Base-by-base conservation (phyloP, 2,113 vertebrate species). In the Orientallactaga bullata region DNA sequence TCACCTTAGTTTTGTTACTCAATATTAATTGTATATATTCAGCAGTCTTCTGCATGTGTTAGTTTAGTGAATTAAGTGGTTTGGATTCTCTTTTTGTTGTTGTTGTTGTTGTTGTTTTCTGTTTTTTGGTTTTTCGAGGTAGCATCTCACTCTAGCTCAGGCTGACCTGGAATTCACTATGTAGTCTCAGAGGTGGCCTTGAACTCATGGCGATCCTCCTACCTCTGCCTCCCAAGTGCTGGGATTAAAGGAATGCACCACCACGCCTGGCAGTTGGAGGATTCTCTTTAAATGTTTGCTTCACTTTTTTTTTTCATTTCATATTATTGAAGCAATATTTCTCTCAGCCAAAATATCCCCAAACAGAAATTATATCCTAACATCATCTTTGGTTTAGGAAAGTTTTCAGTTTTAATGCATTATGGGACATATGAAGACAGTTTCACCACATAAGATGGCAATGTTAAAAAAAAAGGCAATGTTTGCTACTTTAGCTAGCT, bases 271-370 rank as follows among this genome's bases (percentile, higher is more conserved):
- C n/a, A n/a, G n/a, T n/a, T n/a, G n/a, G n/a, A n/a, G 30, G 26
- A 5, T 32, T 80, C 32, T 68, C 42, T 88, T n/a, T 58, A 85
- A 73, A 51, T 55, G 17, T 81, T 17, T 21, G 13, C 12, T 78
- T 93, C 47, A 76, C 16, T 65, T 32, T 61, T 35, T 8, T 55
- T 9, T 65, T 42, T n/a, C 10, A 17, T 81, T 88, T 55, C 55
- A 65, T n/a, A 68, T 85, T 90, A 84, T 42, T 73, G 91, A 87
- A 96, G 66, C 30, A 81, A 77, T 26, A 39, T 3, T 87, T 89
- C 51, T 78, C 42, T 95, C 21, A 72, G 7, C 51, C 51, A 39
- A 83, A 91, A 73, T 83, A 86, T 21, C 77, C 30, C 35, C 35
- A 81, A 87, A 81, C 0, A 65, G 80, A 78, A 90, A 77, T 60